A percentile compares a stretch with the other conserved stretches of the same genome.
Evolutionary conservation across 2,797 vertebrate genomes (phyloP).

Genomic region (Zonotrichia albicollis): DNA sequence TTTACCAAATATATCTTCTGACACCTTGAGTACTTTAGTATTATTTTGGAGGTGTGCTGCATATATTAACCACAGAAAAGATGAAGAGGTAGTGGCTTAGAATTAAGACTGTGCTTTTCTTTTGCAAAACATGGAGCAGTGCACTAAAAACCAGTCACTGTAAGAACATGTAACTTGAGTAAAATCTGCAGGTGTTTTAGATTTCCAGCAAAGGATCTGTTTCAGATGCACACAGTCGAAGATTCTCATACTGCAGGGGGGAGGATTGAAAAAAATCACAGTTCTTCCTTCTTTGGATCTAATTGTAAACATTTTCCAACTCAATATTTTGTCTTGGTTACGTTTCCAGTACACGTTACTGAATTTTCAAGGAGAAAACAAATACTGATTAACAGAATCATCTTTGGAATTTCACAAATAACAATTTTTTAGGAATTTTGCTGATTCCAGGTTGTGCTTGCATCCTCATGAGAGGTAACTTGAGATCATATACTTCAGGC

Average conservation of each 20-base stretch:
- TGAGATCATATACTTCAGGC: not conserved
- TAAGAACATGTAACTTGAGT: not conserved
- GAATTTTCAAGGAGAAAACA: constrained; percentile 26
- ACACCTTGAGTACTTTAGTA: not conserved
- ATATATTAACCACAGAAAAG: not conserved
- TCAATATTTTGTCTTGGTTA: not conserved
- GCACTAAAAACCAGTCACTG: not conserved
- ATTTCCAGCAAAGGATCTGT: not conserved
- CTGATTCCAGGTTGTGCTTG: not conserved
- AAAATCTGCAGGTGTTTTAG: not conserved
- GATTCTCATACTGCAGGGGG: not conserved
- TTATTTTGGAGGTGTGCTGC: not conserved
- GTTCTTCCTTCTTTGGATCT: not conserved
- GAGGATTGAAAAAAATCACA: not conserved
- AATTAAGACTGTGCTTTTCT: not conserved
- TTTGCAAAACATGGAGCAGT: not conserved
- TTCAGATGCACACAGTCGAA: not conserved
- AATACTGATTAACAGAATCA: not conserved
- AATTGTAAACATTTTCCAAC: not conserved
- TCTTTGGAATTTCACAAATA: not conserved
- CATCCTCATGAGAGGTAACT: not conserved
- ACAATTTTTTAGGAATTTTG: not conserved
- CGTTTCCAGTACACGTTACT: not conserved
- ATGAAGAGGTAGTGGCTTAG: not conserved
- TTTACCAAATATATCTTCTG: not conserved